Evolutionary conservation across 2,888 invertebrate species (phyloP).

Genomic region (Himalopsyche kuldschensis): DNA sequence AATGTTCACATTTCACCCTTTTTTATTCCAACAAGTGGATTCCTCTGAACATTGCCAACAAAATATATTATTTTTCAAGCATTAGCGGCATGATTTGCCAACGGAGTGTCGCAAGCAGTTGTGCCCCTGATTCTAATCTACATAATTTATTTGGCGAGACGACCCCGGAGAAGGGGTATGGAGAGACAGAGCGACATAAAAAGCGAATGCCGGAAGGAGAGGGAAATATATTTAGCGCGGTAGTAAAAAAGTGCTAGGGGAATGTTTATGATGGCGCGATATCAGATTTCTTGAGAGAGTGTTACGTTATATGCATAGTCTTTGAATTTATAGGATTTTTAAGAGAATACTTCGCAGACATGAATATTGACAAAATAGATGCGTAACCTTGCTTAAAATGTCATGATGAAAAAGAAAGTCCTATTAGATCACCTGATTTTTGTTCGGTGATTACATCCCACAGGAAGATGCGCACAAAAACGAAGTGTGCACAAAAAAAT

Average conservation of each 20-base stretch:
- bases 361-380: too few relatives aligned
- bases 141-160: constrained; percentile 1
- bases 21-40: neutral
- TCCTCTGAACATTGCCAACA: neutral
- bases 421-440: too few relatives aligned
- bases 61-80: neutral
- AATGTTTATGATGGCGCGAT: neutral
- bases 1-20: neutral
- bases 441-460: too few relatives aligned
- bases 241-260: neutral
- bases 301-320: neutral
- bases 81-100: neutral
- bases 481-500: too few relatives aligned
- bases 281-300: neutral
- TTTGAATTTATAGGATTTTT: neutral
- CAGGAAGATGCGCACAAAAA: too few relatives aligned
- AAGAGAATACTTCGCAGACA: neutral
- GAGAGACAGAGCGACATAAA: neutral
- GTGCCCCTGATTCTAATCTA: neutral
- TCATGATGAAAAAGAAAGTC: too few relatives aligned
- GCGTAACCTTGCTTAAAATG: too few relatives aligned
- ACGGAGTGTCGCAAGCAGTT: neutral
- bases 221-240: neutral
- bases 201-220: neutral
- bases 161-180: neutral